Evolutionary conservation across 1,140 invertebrate species (phyloP).

Genomic region (Scaptomyza graminum): DNA sequence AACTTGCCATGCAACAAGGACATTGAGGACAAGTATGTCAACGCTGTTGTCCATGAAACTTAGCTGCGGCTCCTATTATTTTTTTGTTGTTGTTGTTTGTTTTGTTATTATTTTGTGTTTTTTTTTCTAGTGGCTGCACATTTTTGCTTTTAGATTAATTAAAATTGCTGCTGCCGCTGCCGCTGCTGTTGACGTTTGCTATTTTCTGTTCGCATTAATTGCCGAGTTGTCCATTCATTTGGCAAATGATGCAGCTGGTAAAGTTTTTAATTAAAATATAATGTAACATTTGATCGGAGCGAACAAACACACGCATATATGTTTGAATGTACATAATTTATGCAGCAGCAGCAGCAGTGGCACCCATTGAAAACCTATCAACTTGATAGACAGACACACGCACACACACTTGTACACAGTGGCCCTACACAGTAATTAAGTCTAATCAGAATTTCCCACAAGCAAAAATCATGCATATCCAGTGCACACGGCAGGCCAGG

Average conservation of each 20-base stretch:
- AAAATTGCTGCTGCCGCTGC: conserved; percentile 61
- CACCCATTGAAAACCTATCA: conserved; percentile 70
- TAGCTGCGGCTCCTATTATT: conserved; percentile 33
- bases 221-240: conserved; percentile 75
- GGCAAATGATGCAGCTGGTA: conserved; percentile 77
- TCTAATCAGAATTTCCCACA: conserved; percentile 82
- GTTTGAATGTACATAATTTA: neutral
- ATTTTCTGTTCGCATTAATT: conserved; percentile 74
- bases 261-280: conserved; percentile 81
- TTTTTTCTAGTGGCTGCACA: conserved; percentile 44
- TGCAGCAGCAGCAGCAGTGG: neutral
- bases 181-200: conserved; percentile 36
- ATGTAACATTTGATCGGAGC: conserved; percentile 70
- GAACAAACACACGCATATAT: conserved; percentile 22
- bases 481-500: conserved; percentile 38
- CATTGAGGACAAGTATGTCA: conserved; percentile 49
- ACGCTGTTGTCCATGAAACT: conserved; percentile 57
- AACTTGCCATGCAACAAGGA: conserved; percentile 17
- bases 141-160: conserved; percentile 79
- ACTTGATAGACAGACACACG: conserved; percentile 64
- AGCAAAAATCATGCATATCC: conserved; percentile 79
- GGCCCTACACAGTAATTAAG: conserved; percentile 76
- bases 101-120: conserved; percentile 11
- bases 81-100: neutral
- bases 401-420: conserved; percentile 18